Evolutionary conservation across 2,888 invertebrate genomes (phyloP).

Genomic region (Ischnus inquisitorius): DNA sequence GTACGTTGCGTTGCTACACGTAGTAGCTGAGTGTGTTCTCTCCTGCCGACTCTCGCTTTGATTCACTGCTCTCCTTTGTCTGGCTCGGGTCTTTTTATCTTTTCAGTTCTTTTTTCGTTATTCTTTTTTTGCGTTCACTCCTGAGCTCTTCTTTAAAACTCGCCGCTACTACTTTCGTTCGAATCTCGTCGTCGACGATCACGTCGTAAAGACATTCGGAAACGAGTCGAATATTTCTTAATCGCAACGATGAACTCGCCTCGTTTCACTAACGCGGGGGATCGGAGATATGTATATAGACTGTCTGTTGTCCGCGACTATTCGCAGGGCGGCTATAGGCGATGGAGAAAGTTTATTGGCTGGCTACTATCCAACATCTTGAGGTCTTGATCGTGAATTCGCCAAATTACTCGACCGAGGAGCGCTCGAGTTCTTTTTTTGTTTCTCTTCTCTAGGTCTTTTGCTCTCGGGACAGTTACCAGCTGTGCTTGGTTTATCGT

Average conservation of each 20-base stretch:
- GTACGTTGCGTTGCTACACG: slow-evolving; percentile 4
- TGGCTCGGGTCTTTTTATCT: slow-evolving; percentile 20
- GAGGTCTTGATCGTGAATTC: slow-evolving; percentile 35
- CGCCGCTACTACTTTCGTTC: slow-evolving; percentile 23
- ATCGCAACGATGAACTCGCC: slow-evolving; percentile 22
- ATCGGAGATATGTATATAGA: neutral
- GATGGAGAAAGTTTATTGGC: slow-evolving; percentile 58
- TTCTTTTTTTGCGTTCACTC: slow-evolving; percentile 21
- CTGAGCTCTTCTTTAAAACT: slow-evolving; percentile 18
- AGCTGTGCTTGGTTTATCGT: neutral
- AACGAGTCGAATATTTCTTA: slow-evolving; percentile 47
- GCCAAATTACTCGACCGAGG: slow-evolving; percentile 38
- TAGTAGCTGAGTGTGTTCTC: neutral
- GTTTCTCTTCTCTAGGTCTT: neutral
- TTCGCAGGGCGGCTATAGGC: slow-evolving; percentile 1
- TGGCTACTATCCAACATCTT: slow-evolving; percentile 60
- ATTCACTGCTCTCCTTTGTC: slow-evolving; percentile 26
- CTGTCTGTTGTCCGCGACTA: slow-evolving; percentile 13
- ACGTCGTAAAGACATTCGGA: slow-evolving; percentile 37
- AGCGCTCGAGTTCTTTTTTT: neutral
- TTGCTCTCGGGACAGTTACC: slow-evolving; percentile 17
- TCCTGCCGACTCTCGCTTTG: slow-evolving; percentile 11
- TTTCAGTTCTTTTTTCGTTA: slow-evolving; percentile 6
- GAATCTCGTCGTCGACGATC: slow-evolving; percentile 9
- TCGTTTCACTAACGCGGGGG: slow-evolving; percentile 20